Base-by-base conservation (phyloP, 2,888 invertebrate species). In the Trachelus troglodyta region DNA sequence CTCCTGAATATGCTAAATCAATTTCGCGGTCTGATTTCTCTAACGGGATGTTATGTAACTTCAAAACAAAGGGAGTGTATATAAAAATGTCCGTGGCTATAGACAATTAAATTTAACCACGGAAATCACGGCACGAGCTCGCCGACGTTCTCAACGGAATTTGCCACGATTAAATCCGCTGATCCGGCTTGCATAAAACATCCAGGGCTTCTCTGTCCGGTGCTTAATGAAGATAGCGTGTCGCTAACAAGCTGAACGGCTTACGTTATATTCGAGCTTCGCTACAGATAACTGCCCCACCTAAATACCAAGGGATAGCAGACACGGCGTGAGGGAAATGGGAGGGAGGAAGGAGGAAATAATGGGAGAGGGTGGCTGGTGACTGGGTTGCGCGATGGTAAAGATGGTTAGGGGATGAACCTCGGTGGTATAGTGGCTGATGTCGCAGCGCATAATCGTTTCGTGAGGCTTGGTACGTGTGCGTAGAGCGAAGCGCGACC, bases 231-330 rank as follows among this genome's bases (percentile, higher is more conserved):
- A 74, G 74, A 35, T 74, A 35, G 34, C 74, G 37, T 34, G 35
- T 35, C n/a, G 74, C 74, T 74, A 35, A 34, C 74, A 35, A 74
- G 74, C 74, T 71, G 71, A 71, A 71, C 71, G 71, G 34, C 71
- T 56, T 56, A 56, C 56, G 56, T 56, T 56, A 56, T 56, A 56
- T 56, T 56, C 56, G 56, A 56, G 56, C 56, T 56, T 56, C 56
- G 23, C 56, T 56, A 56, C 23, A 56, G 56, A 56, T 56, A 56
- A 56, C 56, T 56, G 23, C 23, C 56, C 56, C 56, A 56, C 56
- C 56, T 56, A 56, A 56, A 56, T 56, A 23, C 56, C 56, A 56
- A 56, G 23, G 56, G 56, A 23, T 56, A 23, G 23, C 56, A 56
- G 56, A 56, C 23, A 23, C 15, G 23, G 56, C 2, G 23, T 1